Evolutionary conservation across 2,888 invertebrate species (phyloP).

Genomic region (Sarcophaga carnaria): DNA sequence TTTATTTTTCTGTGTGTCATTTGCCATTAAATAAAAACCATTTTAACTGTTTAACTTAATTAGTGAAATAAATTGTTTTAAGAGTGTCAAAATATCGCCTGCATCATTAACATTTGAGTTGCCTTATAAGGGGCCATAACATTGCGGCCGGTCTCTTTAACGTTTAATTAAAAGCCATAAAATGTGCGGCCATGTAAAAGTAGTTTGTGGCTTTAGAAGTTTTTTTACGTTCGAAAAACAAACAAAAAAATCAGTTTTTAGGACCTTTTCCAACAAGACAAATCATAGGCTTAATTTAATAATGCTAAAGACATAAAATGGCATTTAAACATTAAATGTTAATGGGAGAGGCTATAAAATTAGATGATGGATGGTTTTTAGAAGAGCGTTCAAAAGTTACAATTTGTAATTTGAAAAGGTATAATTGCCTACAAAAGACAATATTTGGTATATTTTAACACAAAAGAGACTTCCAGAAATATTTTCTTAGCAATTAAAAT

Average conservation of each 20-base stretch:
- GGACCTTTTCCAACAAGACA: background rate
- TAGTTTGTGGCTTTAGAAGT: background rate
- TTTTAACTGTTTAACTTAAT: constrained; percentile 58
- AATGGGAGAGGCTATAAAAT: background rate
- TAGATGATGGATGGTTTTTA: background rate
- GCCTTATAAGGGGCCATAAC: background rate
- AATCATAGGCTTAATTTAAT: constrained; percentile 44
- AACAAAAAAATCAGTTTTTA: background rate
- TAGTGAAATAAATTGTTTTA: constrained; percentile 25
- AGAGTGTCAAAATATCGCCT: constrained; percentile 29
- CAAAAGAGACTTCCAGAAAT: no score
- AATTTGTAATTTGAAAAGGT: background rate
- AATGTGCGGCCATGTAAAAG: background rate
- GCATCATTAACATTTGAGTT: constrained; percentile 51
- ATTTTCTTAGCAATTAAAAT: no score
- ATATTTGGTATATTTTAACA: no score
- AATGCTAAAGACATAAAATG: constrained; percentile 38
- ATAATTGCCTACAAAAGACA: background rate
- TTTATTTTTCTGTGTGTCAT: constrained; percentile 6
- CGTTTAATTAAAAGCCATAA: constrained; percentile 17
- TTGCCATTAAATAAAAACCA: constrained; percentile 45
- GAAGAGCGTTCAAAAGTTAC: background rate
- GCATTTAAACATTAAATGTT: constrained; percentile 29
- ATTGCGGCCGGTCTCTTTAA: background rate
- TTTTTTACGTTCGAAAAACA: background rate